phyloP scores from a whole-genome alignment of 2,797 vertebrate species.

The Bovichtus diacanthus region DNA sequence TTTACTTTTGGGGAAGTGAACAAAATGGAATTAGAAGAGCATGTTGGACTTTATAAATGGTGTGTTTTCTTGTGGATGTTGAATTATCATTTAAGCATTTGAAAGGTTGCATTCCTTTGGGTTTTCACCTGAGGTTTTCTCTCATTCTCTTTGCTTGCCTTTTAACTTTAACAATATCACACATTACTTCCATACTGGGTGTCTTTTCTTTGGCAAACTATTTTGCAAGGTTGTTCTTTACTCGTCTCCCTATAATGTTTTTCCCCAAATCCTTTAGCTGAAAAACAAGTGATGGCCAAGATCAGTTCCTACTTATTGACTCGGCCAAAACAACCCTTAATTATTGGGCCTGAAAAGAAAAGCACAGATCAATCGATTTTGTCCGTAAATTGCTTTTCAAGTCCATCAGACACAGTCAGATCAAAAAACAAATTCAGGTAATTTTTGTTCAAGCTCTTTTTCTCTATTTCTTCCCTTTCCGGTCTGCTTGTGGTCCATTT shows the following conservation, averaged over 20 bases:
- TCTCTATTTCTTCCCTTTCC: background rate
- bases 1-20: conserved; percentile 13
- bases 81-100: conserved; percentile 4
- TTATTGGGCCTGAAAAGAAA: conserved; percentile 20
- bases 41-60: background rate
- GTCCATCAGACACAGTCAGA: background rate
- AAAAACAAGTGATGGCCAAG: background rate
- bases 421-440: background rate
- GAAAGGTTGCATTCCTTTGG: background rate
- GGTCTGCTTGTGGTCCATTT: background rate
- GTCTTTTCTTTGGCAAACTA: background rate
- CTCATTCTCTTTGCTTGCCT: background rate
- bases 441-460: conserved; percentile 3
- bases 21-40: conserved; percentile 28
- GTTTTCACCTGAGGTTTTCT: conserved; percentile 7
- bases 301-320: conserved; percentile 33
- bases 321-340: conserved; percentile 27
- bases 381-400: conserved; percentile 9
- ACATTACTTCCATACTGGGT: background rate
- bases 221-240: background rate
- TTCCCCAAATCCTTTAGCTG: background rate
- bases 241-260: background rate
- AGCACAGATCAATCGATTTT: conserved; percentile 15
- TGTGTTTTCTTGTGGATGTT: background rate
- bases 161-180: background rate